Conservation (phyloP, 2,113 vertebrate genomes). For the Neomonachus schauinslandi region DNA sequence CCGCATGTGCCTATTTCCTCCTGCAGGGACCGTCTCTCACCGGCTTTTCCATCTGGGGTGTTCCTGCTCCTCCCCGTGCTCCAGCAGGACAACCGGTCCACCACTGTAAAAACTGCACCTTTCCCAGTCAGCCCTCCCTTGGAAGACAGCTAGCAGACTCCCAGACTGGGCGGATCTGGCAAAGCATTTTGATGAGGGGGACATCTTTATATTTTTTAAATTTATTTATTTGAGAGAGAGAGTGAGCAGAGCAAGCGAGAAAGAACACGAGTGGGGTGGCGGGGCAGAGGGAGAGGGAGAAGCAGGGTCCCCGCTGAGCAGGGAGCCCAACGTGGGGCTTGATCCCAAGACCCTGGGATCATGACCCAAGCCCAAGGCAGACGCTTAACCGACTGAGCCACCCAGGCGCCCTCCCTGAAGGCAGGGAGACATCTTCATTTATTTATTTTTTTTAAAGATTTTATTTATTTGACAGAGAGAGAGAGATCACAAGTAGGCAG, state of each 20-base stretch:
- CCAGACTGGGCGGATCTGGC: fast-evolving
- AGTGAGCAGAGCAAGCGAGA: no score
- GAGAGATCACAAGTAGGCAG: no score
- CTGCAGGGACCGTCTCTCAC: background rate
- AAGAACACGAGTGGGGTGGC: no score
- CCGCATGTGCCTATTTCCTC: background rate
- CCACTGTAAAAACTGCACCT: background rate
- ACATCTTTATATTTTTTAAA: background rate
- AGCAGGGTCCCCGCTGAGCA: no score
- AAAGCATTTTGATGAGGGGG: background rate
- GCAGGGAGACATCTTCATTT: background rate
- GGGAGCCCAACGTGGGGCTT: no score
- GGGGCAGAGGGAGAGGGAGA: no score
- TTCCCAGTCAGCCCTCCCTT: background rate
- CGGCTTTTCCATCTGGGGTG: background rate
- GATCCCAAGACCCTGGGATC: no score
- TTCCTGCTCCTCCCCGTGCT: background rate
- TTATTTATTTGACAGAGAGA: background rate
- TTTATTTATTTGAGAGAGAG: background rate
- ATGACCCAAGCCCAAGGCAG: no score
- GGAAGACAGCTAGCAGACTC: background rate
- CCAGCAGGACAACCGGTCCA: background rate
- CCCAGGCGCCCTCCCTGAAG: no score
- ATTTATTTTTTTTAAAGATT: no score
- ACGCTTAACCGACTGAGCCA: no score